Percentiles rank a stretch among this genome's conserved stretches.
phyloP scores from a whole-genome alignment of 2,113 vertebrate species.

The Struthidea cinerea region DNA sequence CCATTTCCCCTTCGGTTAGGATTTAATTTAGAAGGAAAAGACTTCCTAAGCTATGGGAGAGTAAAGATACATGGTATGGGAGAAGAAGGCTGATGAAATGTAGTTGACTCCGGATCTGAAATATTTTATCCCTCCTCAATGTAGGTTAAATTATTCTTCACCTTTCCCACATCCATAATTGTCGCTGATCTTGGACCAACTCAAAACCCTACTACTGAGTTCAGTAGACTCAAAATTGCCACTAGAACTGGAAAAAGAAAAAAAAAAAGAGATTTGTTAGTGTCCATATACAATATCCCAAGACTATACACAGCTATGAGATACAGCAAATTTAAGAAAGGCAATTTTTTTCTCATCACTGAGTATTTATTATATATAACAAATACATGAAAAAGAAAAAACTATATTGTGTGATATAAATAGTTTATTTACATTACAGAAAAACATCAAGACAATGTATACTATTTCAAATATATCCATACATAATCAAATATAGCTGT shows the following conservation, averaged over 20 bases:
- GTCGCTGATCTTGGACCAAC: constrained; percentile 69
- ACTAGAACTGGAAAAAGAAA: constrained; percentile 65
- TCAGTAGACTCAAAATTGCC: constrained; percentile 64
- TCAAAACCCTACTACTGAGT: constrained; percentile 70
- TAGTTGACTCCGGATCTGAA: constrained; percentile 69
- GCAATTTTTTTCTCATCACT: constrained; percentile 78
- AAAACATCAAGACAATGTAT: constrained; percentile 99
- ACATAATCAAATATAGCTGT: constrained; percentile 97
- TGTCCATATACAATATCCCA: constrained; percentile 19
- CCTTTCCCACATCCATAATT: constrained; percentile 73
- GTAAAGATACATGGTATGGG: constrained; percentile 60
- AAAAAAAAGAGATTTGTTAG: constrained; percentile 43
- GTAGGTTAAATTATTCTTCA: constrained; percentile 75
- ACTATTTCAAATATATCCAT: constrained; percentile 99
- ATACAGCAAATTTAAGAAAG: constrained; percentile 76
- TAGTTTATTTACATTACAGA: constrained; percentile 99
- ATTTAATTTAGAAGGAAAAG: constrained; percentile 67
- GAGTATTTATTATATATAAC: constrained; percentile 89
- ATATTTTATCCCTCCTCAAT: constrained; percentile 72
- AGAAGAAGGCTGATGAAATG: constrained; percentile 67
- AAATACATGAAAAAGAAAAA: constrained; percentile 88
- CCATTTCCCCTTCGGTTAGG: constrained; percentile 54
- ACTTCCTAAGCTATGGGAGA: constrained; percentile 60
- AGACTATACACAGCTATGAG: constrained; percentile 62
- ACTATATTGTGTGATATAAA: constrained; percentile 98